phyloP scores from a whole-genome alignment of 2,888 invertebrate genomes.

The Mimachlamys varia region DNA sequence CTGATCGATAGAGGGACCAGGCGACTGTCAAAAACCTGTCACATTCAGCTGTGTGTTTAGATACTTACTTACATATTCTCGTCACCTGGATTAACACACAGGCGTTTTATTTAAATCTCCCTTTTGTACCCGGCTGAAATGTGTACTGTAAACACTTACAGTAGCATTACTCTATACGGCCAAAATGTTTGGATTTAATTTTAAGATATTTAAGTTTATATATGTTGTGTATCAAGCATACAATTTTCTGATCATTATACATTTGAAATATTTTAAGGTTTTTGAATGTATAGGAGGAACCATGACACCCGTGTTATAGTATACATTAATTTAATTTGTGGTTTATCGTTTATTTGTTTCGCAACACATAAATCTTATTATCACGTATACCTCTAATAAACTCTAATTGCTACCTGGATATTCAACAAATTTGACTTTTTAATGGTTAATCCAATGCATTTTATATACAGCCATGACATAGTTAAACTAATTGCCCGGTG shows the following conservation, averaged over 20 bases:
- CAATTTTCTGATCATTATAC: background rate
- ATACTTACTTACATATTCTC: slow-evolving; percentile 30
- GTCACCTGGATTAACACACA: slow-evolving; percentile 34
- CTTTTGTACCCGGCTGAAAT: slow-evolving; percentile 1
- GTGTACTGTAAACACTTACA: slow-evolving; percentile 13
- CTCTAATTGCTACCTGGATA: no score
- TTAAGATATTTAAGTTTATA: slow-evolving; percentile 26
- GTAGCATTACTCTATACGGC: background rate
- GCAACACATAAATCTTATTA: background rate
- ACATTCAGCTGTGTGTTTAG: background rate
- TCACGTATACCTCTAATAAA: background rate
- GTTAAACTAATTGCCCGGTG: no score
- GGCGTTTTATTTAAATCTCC: slow-evolving; percentile 30
- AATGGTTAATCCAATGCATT: no score
- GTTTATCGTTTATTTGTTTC: background rate
- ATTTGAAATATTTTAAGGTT: background rate
- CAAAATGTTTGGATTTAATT: slow-evolving; percentile 10
- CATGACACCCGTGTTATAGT: background rate
- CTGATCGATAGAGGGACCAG: slow-evolving; percentile 18
- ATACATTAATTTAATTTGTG: background rate
- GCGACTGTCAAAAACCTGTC: slow-evolving; percentile 28
- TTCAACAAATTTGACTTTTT: no score
- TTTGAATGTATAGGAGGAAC: background rate
- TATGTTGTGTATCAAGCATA: background rate
- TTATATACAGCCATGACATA: no score